Evolutionary conservation across 2,888 invertebrate genomes (phyloP), one percentile per base, ranked within the genome.

Genomic region (Apotomis turbidana): DNA sequence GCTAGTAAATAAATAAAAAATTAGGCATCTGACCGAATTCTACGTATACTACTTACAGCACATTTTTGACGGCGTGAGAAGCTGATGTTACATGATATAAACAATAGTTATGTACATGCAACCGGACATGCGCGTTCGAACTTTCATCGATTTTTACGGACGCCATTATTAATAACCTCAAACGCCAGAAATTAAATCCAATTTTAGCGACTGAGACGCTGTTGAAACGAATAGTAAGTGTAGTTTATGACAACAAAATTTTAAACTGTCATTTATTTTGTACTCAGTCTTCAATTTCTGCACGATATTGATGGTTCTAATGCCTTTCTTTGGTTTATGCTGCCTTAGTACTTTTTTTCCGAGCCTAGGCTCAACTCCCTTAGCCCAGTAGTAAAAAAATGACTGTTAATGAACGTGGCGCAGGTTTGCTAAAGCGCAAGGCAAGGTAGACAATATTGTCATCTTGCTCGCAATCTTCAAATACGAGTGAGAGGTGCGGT

Each of bases 121-220:
- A 10, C 8, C 12, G 60, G 63, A 55, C 71, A 67, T 61, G 66
- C 71, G 67, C 71, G 12, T 13, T 12, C 41, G 8, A 38, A 58
- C 44, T 6, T 10, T 44, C 46, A 62, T 68, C 62, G 67, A 71
- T 68, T 68, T 44, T 52, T 1, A 41, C 3, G 3, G 49, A 41
- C 57, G 68, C 62, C 62, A 71, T 71, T 62, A 9, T 5, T 8
- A 8, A 15, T 67, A 71, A 68, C 67, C 67, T 71, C 57, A 13
- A 61, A 61, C 10, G 5, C 10, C 4, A 13, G 12, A 8, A 41
- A 27, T 0, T 0, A 36, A 51, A 63, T n/a, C 15, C 13, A 9
- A 27, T 59, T 60, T 68, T 9, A n/a, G 9, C 6, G 13, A n/a
- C 6, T 15, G n/a, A 8, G 5, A 3, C 2, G 15, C 12, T n/a